Conservation (phyloP, 2,888 invertebrate species). For the Zootermopsis nevadensis region DNA sequence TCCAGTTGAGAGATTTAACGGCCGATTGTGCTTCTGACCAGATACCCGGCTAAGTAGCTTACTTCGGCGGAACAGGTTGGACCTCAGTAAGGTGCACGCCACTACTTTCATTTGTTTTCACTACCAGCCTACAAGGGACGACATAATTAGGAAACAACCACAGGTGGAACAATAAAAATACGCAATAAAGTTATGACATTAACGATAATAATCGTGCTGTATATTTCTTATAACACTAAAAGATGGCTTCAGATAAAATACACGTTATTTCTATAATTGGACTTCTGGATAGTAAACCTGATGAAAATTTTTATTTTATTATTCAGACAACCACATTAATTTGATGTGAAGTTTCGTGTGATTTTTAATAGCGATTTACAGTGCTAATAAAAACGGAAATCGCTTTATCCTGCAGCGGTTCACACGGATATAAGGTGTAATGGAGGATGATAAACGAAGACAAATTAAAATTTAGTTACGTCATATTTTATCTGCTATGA, state of each 20-base stretch:
- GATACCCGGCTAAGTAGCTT: background rate
- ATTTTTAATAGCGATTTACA: background rate
- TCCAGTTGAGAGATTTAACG: conserved; percentile 29
- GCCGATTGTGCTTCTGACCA: conserved; percentile 1
- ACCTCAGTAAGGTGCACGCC: conserved; percentile 30
- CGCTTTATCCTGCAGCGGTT: too few species aligned
- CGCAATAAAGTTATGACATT: background rate
- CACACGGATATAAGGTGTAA: too few species aligned
- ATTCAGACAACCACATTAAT: background rate
- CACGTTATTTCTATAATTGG: background rate
- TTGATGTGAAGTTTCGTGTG: background rate
- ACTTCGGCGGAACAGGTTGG: conserved; percentile 24
- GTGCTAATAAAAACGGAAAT: too few species aligned
- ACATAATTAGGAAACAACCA: conserved; percentile 10
- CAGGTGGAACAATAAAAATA: conserved; percentile 29
- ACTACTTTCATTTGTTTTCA: conserved; percentile 41
- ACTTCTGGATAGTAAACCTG: background rate
- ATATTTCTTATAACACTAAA: background rate
- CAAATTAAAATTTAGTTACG: too few species aligned
- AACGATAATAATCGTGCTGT: conserved; percentile 19
- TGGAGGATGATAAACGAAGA: too few species aligned
- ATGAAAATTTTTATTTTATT: background rate
- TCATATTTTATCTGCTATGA: too few species aligned
- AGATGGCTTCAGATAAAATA: conserved; percentile 18
- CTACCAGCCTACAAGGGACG: conserved; percentile 23